Conservation (phyloP, 1,140 invertebrate genomes). For the Acromyrmex charruanus region DNA sequence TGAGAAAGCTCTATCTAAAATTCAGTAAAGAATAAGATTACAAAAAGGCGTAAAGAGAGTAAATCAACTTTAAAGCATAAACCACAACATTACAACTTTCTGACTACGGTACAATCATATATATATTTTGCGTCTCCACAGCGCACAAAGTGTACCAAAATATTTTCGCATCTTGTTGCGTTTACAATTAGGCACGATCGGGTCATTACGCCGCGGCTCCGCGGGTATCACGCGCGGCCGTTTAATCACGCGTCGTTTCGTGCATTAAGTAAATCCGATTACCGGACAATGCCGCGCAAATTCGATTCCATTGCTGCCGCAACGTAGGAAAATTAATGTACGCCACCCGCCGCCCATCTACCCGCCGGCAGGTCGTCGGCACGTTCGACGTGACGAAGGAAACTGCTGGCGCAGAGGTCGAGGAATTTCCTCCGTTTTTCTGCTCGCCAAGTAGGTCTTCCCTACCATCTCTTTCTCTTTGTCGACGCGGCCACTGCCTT, state of each 20-base stretch:
- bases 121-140: neutral
- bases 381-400: constrained; percentile 27
- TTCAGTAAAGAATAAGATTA: neutral
- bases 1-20: neutral
- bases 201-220: constrained; percentile 58
- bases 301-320: constrained; percentile 64
- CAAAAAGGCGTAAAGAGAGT: too few relatives aligned
- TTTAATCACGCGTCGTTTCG: constrained; percentile 74
- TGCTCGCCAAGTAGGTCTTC: constrained; percentile 38
- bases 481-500: constrained; percentile 27
- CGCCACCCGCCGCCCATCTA: constrained; percentile 16
- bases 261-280: constrained; percentile 74
- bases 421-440: constrained; percentile 12
- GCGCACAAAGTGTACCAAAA: constrained; percentile 28
- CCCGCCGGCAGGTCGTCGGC: constrained; percentile 18
- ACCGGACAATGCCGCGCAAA: constrained; percentile 60
- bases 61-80: neutral
- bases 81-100: neutral
- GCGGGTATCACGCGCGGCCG: constrained; percentile 57
- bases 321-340: constrained; percentile 54
- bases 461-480: constrained; percentile 7
- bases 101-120: neutral
- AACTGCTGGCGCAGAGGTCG: constrained; percentile 33
- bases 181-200: constrained; percentile 64
- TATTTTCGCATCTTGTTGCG: constrained; percentile 58